A percentile compares a stretch with the other conserved stretches of the same genome.
Conservation (phyloP, 2,888 invertebrate species). For the Drosophila mulleri region DNA sequence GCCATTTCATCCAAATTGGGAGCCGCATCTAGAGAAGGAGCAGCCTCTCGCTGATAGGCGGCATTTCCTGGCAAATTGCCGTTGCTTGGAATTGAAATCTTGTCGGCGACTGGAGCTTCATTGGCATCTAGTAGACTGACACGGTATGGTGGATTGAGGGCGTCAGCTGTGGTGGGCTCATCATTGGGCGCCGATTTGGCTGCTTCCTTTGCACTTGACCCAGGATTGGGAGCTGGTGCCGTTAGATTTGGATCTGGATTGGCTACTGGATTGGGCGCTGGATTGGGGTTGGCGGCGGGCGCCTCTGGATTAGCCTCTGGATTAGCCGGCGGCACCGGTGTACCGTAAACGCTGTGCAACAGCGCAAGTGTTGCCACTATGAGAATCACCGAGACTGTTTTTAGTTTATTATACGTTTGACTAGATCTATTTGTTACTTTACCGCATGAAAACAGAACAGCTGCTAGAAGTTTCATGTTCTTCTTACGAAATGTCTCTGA, state of each 20-base stretch:
- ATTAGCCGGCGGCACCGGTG: constrained; percentile 19
- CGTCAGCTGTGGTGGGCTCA: too few relatives aligned
- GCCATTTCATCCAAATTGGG: background rate
- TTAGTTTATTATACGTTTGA: constrained; percentile 52
- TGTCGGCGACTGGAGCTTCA: too few relatives aligned
- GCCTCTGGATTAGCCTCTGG: too few relatives aligned
- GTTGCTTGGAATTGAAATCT: background rate
- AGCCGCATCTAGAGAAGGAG: background rate
- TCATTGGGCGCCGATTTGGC: too few relatives aligned
- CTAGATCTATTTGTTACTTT: constrained; percentile 35
- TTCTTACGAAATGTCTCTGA: constrained; percentile 13
- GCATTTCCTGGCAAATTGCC: too few relatives aligned
- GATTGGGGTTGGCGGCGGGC: constrained; percentile 5
- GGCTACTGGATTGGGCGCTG: too few relatives aligned
- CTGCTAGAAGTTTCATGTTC: constrained; percentile 61
- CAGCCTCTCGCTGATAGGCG: too few relatives aligned
- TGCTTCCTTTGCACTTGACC: too few relatives aligned
- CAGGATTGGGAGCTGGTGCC: too few relatives aligned
- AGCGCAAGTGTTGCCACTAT: constrained; percentile 57
- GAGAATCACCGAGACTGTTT: constrained; percentile 50
- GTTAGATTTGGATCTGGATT: too few relatives aligned
- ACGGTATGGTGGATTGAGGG: too few relatives aligned
- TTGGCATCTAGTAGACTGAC: too few relatives aligned
- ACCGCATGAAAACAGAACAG: constrained; percentile 58
- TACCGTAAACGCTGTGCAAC: constrained; percentile 48